Evolutionary conservation across 2,797 vertebrate species (phyloP), one percentile per base, ranked within the genome.

Genomic region (Phalloptychus januarius): DNA sequence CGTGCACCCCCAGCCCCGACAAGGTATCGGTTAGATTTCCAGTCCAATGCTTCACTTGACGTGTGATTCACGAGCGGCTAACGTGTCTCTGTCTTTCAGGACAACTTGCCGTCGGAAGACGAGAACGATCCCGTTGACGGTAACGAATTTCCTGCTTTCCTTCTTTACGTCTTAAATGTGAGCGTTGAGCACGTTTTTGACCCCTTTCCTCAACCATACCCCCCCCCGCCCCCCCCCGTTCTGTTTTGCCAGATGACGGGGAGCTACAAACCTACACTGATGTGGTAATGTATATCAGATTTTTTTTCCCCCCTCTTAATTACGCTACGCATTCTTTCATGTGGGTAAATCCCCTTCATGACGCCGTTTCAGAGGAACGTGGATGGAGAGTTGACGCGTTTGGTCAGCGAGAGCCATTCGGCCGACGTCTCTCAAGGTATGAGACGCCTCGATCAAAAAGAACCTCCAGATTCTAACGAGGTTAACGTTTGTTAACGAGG

Each of bases 301-400:
- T 40, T 15, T n/a, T 44, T 76, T 7, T 45, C 1, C 4, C 7
- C 48, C 2, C 20, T 5, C 33, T 45, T 25, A 74, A 25, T 71
- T 0, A 36, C 18, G 52, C 31, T 0, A 7, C 8, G 16, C 16
- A 38, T 23, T 25, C 13, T 48, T 4, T 1, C 6, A 8, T 36
- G 12, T 75, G 38, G 7, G 0, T 61, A 31, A 50, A 48, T 46
- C 5, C 2, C 65, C 48, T 54, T 44, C 70, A 40, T 61, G 1
- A 72, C 63, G 3, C 56, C 42, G 45, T 81, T 80, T 56, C 44
- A 92, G 91, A 79, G 1, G 1, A 3, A 36, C 31, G 52, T 80
- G 48, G 77, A 77, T 10, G 85, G 89, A 54, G 81, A 88, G 54
- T 78, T 83, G 52, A 86, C 72, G 20, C 42, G 52, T 84, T 85